Conservation (phyloP, 2,888 invertebrate species). For the Hoplodrina ambigua region DNA sequence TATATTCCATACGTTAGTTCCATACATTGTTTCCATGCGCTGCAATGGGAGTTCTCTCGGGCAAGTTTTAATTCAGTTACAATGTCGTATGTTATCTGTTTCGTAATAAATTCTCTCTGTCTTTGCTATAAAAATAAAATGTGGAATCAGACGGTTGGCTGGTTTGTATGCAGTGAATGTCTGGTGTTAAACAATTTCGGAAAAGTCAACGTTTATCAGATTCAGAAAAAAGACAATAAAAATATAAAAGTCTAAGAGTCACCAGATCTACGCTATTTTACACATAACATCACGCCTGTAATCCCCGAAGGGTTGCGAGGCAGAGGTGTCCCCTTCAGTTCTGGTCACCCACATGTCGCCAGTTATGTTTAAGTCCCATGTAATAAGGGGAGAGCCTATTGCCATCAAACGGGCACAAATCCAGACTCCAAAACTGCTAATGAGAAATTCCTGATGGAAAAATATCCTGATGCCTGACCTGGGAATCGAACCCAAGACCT, state of each 20-base stretch:
- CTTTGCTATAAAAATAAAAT: conserved; percentile 43
- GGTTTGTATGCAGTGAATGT: conserved; percentile 32
- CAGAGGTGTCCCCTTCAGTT: too few species aligned
- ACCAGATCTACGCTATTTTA: too few species aligned
- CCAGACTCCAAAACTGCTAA: too few species aligned
- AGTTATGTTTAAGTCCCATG: too few species aligned
- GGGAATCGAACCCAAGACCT: too few species aligned
- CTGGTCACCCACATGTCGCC: too few species aligned
- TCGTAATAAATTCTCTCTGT: conserved; percentile 45
- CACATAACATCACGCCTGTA: too few species aligned
- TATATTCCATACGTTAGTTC: not conserved
- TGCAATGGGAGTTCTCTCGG: conserved; percentile 46
- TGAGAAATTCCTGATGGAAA: too few species aligned
- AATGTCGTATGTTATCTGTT: conserved; percentile 60
- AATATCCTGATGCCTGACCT: too few species aligned
- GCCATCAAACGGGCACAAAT: too few species aligned
- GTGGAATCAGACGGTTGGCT: conserved; percentile 25
- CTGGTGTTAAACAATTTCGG: conserved; percentile 30
- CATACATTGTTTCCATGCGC: conserved; percentile 26
- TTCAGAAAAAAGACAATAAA: not conserved
- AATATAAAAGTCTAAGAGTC: not conserved
- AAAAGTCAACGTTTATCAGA: conserved; percentile 23
- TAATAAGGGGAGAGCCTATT: too few species aligned
- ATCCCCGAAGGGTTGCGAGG: too few species aligned
- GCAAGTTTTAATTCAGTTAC: conserved; percentile 71